Percentiles rank a stretch among this genome's conserved stretches.
These are phyloP conservation scores for Castor canadensis DNA, from an alignment of 2,113 vertebrate genomes.

Conservation along the genomic window DNA sequence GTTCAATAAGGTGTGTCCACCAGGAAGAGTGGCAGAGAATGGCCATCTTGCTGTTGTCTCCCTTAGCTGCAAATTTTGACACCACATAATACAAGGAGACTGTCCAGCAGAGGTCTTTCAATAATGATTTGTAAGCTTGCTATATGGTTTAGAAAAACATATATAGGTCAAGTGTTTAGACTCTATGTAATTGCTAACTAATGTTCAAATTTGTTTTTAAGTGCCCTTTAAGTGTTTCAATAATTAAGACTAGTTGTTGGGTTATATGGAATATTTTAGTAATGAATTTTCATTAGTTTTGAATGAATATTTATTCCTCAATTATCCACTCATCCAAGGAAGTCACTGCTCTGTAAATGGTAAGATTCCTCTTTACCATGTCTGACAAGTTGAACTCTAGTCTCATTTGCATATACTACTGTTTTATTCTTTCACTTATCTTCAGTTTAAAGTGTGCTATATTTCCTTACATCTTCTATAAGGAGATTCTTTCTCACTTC, in stretches of 20 bases:
- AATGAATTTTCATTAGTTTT: neutral
- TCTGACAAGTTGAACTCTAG: neutral
- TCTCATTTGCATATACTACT: neutral
- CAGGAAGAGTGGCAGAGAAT: no score
- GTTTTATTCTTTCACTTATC: neutral
- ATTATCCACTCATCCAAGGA: neutral
- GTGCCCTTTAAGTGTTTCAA: neutral
- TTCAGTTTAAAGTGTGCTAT: neutral
- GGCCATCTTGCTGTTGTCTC: no score
- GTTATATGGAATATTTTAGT: neutral
- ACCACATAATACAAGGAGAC: neutral
- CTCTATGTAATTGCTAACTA: neutral
- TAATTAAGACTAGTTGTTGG: neutral
- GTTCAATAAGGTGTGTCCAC: no score
- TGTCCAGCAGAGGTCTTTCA: neutral
- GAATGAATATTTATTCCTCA: neutral
- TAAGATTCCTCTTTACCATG: neutral
- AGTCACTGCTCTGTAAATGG: neutral
- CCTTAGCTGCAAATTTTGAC: neutral
- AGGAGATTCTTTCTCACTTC: neutral
- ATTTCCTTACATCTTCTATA: neutral
- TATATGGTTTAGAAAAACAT: neutral
- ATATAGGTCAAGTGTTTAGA: neutral
- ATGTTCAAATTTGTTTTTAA: neutral
- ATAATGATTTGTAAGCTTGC: neutral